Evolutionary conservation across 2,113 vertebrate species (phyloP), one percentile per base, ranked within the genome.

Genomic region (Girardinichthys multiradiatus): DNA sequence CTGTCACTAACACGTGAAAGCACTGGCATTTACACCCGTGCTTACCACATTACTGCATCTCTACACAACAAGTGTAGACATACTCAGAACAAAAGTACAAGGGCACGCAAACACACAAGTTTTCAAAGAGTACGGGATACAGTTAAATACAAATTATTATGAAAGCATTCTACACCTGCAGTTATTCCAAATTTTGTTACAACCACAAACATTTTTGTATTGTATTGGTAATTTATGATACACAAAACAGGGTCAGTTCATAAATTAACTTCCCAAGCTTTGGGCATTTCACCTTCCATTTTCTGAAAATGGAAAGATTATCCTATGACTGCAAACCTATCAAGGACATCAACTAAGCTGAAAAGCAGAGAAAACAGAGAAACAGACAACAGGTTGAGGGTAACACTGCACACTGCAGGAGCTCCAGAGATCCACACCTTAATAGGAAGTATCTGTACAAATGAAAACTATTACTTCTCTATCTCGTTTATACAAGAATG

Each of bases 11-110:
- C 89, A 91, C 87, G 2, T 21, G 42, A 84, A 82, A 79, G 75
- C 74, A 70, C 58, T 71, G 68, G 64, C 79, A 77, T 89, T 89
- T 80, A 85, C 83, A 74, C 87, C 76, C 78, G 28, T 64, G 60
- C 75, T 81, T 74, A 76, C 64, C 39, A 57, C 21, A 27, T 26
- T 54, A 57, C 39, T 39, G 27, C 64, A 64, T 17, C 64, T 57
- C 24, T 60, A 35, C 21, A 71, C 14, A 64, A 79, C 63, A 75
- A 51, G 79, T 72, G 77, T 74, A 76, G 72, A 82, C 72, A 74
- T 64, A 68, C 76, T 76, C 66, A 75, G n/a, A 66, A 60, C 45
- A 70, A 68, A 24, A 85, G 62, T 0, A 14, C 8, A 29, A 73
- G 66, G 59, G 54, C 63, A 70, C 21, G 63, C 57, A 76, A 30